These are phyloP conservation scores for Drosophila diplacantha DNA, from an alignment of 2,888 invertebrate genomes.

Conservation along the genomic window DNA sequence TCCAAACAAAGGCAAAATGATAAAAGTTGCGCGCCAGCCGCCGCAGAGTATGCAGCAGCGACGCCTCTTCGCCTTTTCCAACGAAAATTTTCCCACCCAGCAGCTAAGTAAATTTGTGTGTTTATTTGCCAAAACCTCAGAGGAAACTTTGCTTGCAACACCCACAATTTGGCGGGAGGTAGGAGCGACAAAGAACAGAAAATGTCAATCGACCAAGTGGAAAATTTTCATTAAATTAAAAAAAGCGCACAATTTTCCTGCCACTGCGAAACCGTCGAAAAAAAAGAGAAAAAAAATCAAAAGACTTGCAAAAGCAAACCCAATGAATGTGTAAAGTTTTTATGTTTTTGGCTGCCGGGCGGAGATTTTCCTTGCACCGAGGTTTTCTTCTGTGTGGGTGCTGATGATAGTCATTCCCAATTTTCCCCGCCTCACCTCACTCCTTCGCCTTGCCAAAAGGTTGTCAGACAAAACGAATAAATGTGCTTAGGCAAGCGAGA, in stretches of 20 bases:
- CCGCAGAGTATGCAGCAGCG: constrained; percentile 56
- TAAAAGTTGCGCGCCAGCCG: constrained; percentile 50
- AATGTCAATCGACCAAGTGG: constrained; percentile 77
- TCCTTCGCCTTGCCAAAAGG: constrained; percentile 16
- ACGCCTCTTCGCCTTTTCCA: constrained; percentile 59
- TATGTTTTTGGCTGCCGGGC: constrained; percentile 69
- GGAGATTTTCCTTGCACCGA: constrained; percentile 60
- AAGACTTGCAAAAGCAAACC: constrained; percentile 32
- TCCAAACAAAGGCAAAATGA: constrained; percentile 67
- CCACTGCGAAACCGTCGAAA: constrained; percentile 48
- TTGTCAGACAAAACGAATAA: constrained; percentile 67
- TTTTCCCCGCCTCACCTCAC: constrained; percentile 6
- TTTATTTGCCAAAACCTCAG: constrained; percentile 66
- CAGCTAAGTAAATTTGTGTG: constrained; percentile 68
- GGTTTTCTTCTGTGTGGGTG: constrained; percentile 26
- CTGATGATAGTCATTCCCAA: constrained; percentile 45
- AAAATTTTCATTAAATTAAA: constrained; percentile 78
- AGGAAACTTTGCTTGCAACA: constrained; percentile 62
- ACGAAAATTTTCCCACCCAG: not conserved
- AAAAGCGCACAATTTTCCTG: constrained; percentile 65
- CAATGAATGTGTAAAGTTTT: constrained; percentile 71
- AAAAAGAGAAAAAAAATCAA: constrained; percentile 26
- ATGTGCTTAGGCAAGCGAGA: constrained; percentile 70
- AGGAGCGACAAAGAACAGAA: constrained; percentile 57
- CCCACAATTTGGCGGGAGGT: constrained; percentile 36